Conservation (phyloP, 2,113 vertebrate species). For the Synodontis membranacea region DNA sequence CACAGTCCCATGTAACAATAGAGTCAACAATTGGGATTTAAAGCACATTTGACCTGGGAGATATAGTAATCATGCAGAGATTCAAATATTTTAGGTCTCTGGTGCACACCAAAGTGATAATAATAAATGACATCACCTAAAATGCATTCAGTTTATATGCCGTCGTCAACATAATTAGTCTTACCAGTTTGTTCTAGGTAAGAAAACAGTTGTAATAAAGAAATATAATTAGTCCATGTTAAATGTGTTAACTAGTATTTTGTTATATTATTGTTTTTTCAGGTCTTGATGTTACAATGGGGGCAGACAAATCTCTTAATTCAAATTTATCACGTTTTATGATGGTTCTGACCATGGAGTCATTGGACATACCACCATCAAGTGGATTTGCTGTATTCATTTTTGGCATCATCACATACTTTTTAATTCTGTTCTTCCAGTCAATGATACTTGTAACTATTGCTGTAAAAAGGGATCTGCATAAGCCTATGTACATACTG, state of each 20-base stretch:
- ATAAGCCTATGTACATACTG: constrained; percentile 7
- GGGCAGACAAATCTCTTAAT: background rate
- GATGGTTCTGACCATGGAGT: constrained; percentile 4
- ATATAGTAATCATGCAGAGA: background rate
- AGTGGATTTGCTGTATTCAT: background rate
- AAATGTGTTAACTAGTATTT: too few species aligned
- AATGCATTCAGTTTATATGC: background rate
- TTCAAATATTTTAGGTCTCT: background rate
- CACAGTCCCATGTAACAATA: background rate
- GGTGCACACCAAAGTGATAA: background rate
- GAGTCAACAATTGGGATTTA: background rate
- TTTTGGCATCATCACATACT: background rate
- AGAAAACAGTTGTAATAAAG: background rate
- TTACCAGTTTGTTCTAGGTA: background rate
- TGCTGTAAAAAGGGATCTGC: background rate
- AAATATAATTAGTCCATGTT: background rate
- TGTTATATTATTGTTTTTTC: background rate
- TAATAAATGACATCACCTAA: background rate
- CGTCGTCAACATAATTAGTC: background rate
- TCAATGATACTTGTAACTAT: background rate
- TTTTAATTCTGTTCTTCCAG: background rate
- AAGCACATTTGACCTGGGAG: background rate
- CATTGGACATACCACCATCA: background rate
- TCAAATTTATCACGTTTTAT: background rate
- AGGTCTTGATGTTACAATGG: background rate